Conservation (phyloP, 2,113 vertebrate genomes). For the Oryzias melastigma region DNA sequence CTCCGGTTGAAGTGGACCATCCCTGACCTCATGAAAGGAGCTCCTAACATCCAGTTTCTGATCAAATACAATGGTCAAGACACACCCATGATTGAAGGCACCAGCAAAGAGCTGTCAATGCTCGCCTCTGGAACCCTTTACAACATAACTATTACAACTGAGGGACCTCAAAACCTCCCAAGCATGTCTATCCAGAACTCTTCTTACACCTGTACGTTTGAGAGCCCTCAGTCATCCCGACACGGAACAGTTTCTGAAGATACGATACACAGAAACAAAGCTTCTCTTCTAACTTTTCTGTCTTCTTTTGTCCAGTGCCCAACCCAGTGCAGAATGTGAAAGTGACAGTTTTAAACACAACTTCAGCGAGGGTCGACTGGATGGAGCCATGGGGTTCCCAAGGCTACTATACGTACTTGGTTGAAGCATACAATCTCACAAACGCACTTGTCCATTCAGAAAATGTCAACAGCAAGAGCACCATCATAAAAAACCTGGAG, state of each 20-base stretch:
- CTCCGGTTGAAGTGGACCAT: slow-evolving; percentile 42
- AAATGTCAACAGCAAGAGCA: not conserved
- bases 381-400: slow-evolving; percentile 2
- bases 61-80: slow-evolving; percentile 18
- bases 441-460: not conserved
- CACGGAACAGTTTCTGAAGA: not conserved
- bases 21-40: slow-evolving; percentile 15
- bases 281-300: not conserved
- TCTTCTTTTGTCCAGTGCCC: slow-evolving; percentile 34
- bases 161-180: slow-evolving; percentile 27
- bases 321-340: slow-evolving; percentile 49
- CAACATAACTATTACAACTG: slow-evolving; percentile 34
- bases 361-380: slow-evolving; percentile 47
- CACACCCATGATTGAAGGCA: accelerated
- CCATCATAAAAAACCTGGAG: not conserved
- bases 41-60: slow-evolving; percentile 28
- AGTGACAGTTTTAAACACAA: slow-evolving; percentile 17
- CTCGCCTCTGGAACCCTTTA: slow-evolving; percentile 54
- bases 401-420: slow-evolving; percentile 9
- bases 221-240: too few relatives aligned
- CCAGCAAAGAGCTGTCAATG: not conserved
- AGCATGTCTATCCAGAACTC: not conserved
- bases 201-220: slow-evolving; percentile 54
- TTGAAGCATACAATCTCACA: not conserved
- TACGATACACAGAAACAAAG: not conserved